Evolutionary conservation across 1,140 invertebrate genomes (phyloP).

Genomic region (Odontomachus brunneus): DNA sequence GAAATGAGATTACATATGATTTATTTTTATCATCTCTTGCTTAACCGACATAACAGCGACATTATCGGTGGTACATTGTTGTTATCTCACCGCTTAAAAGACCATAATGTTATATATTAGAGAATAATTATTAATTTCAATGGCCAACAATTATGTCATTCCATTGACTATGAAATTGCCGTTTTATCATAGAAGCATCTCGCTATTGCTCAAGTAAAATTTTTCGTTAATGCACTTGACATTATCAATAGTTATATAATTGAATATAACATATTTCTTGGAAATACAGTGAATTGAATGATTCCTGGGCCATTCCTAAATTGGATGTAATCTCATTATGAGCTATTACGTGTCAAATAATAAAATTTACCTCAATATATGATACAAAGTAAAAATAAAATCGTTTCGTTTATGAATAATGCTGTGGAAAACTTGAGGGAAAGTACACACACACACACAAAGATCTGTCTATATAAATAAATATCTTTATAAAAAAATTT

Average conservation of each 20-base stretch:
- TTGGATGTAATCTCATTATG: neutral
- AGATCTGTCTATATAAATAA: neutral
- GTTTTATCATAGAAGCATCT: constrained; percentile 29
- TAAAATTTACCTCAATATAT: neutral
- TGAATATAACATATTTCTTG: constrained; percentile 22
- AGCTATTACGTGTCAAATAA: constrained; percentile 5
- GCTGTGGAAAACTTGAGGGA: neutral
- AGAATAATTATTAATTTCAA: constrained; percentile 41
- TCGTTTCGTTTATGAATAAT: constrained; percentile 5
- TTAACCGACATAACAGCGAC: constrained; percentile 37
- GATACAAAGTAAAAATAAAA: neutral
- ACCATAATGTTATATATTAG: constrained; percentile 19
- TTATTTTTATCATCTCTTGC: constrained; percentile 50
- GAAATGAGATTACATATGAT: constrained; percentile 77
- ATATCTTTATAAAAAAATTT: constrained; percentile 28
- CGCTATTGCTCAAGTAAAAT: constrained; percentile 25
- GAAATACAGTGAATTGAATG: neutral
- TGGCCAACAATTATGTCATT: constrained; percentile 43
- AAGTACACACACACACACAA: neutral
- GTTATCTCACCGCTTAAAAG: constrained; percentile 3
- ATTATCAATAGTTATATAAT: constrained; percentile 20
- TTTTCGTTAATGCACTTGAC: constrained; percentile 3
- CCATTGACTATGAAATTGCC: constrained; percentile 21
- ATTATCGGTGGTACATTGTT: constrained; percentile 38
- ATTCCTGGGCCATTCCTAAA: neutral